A percentile compares a stretch with the other conserved stretches of the same genome.
phyloP scores from a whole-genome alignment of 2,888 invertebrate species.

The Nowickia ferox region DNA sequence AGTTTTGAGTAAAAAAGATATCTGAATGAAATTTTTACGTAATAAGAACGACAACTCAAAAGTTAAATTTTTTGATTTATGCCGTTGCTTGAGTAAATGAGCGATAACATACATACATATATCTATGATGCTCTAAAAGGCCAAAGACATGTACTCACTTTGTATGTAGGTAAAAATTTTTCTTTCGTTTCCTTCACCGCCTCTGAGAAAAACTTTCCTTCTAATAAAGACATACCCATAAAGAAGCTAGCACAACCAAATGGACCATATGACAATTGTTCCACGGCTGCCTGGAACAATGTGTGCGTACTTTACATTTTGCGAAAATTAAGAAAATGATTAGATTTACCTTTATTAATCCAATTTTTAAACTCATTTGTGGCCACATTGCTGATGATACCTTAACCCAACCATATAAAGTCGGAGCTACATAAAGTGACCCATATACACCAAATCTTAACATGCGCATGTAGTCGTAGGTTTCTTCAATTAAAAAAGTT shows the following conservation, averaged over 20 bases:
- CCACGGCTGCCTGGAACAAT: conserved; percentile 85
- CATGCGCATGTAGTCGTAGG: conserved; percentile 88
- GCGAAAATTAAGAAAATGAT: background rate
- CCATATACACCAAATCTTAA: conserved; percentile 90
- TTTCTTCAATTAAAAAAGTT: conserved; percentile 79
- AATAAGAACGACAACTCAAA: no score
- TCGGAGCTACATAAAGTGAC: conserved; percentile 90
- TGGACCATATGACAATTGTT: conserved; percentile 90
- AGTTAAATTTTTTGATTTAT: no score
- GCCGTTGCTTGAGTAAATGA: no score
- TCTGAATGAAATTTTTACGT: no score
- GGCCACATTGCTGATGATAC: conserved; percentile 90
- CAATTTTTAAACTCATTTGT: conserved; percentile 87
- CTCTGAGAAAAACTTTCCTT: conserved; percentile 86
- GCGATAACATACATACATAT: no score
- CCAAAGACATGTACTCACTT: conserved; percentile 74
- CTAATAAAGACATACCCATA: conserved; percentile 89
- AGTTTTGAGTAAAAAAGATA: no score
- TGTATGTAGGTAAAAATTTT: conserved; percentile 89
- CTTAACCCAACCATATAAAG: conserved; percentile 90
- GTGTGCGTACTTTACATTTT: background rate
- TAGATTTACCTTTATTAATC: conserved; percentile 86
- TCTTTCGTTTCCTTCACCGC: conserved; percentile 87
- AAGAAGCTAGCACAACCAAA: conserved; percentile 90
- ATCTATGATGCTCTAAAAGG: background rate